Evolutionary conservation across 23 tunicate species (phyloP).

Genomic region (Diplosoma virens): DNA sequence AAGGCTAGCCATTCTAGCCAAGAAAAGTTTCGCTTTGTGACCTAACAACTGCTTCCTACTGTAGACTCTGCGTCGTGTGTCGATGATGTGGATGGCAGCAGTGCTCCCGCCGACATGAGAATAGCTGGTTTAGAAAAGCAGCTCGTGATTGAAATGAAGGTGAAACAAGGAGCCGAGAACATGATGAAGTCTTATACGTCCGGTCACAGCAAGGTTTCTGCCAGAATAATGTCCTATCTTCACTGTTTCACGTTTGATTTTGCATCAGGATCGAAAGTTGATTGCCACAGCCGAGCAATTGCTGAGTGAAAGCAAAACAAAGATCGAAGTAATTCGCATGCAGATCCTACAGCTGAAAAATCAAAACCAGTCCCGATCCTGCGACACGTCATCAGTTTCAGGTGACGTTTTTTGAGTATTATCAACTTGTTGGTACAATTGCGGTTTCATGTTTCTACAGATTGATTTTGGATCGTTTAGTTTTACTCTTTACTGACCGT

Average conservation of each 20-base stretch:
- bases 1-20: no score
- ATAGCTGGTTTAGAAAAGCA: constrained; percentile 89
- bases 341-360: constrained; percentile 70
- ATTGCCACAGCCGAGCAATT: constrained; percentile 95
- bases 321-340: constrained; percentile 97
- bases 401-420: not conserved
- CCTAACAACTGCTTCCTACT: no score
- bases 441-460: no score
- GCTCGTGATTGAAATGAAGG: constrained; percentile 86
- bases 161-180: constrained; percentile 97
- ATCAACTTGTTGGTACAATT: no score
- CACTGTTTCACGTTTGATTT: not conserved
- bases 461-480: no score
- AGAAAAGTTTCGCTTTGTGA: no score
- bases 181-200: constrained; percentile 87
- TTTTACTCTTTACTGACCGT: no score
- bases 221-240: not conserved
- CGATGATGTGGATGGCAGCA: constrained; percentile 9
- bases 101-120: constrained; percentile 54
- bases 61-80: not conserved
- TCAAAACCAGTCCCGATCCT: not conserved
- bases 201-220: constrained; percentile 77
- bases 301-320: constrained; percentile 86
- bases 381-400: not conserved
- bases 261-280: constrained; percentile 76